Conservation (phyloP, 2,113 vertebrate genomes). For the Mola mola region DNA sequence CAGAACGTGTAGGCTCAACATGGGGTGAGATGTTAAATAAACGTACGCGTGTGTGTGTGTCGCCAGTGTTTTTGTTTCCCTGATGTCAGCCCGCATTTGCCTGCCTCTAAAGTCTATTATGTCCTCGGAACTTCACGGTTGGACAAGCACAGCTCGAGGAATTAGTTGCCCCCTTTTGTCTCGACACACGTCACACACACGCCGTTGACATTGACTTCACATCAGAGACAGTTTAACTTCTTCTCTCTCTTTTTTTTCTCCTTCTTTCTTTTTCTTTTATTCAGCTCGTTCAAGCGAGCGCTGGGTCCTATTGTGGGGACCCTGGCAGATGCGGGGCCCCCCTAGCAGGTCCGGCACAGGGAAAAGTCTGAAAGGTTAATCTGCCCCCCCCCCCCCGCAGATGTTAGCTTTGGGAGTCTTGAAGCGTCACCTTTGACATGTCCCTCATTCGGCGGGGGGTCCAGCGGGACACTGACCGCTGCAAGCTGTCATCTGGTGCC, state of each 20-base stretch:
- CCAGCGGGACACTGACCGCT: constrained; percentile 83
- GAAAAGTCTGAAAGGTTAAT: constrained; percentile 90
- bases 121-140: constrained; percentile 57
- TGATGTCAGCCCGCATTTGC: constrained; percentile 30
- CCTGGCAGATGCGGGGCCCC: constrained; percentile 85
- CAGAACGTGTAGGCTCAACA: background rate
- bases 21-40: background rate
- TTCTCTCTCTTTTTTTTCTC: constrained; percentile 54
- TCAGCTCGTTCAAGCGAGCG: constrained; percentile 76
- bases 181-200: constrained; percentile 81
- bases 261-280: constrained; percentile 75
- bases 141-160: constrained; percentile 67
- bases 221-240: constrained; percentile 82
- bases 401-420: constrained; percentile 90
- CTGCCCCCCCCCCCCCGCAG: constrained; percentile 84
- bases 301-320: constrained; percentile 73
- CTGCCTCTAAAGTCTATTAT: constrained; percentile 47
- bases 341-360: constrained; percentile 83
- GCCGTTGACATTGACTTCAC: constrained; percentile 80
- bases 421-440: constrained; percentile 93
- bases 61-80: constrained; percentile 26
- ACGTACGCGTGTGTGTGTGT: background rate
- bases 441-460: constrained; percentile 80
- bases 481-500: constrained; percentile 87
- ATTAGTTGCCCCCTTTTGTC: constrained; percentile 75